Base-by-base conservation (phyloP, 53 echinoderm and acorn worm species). In the Patiria pectinifera region DNA sequence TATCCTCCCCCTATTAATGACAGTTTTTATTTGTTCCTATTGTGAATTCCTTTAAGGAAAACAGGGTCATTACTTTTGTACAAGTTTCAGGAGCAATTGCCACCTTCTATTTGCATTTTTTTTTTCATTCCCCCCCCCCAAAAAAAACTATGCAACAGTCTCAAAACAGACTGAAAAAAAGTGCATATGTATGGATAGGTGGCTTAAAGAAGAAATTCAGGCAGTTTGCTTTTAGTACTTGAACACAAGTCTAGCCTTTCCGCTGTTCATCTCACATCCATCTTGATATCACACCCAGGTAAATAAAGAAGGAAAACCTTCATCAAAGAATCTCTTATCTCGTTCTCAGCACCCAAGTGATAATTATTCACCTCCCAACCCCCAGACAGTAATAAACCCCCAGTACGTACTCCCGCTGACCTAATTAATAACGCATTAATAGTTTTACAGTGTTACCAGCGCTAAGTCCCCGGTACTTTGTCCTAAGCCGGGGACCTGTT, bases 361-460 rank as follows among this genome's bases (percentile, higher is more conserved):
- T 87, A 87, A 87, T 87, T 78, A 35, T 87, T 53, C 77, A 87
- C 59, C 77, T 87, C 87, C 87, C 78, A 61, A 60, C 12, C 8
- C 78, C 77, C 9, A 87, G 87, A 87, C 87, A 87, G 76, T 76
- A 53, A 14, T 87, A 87, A 87, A 74, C 58, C 86, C 87, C 60
- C 49, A 26, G 61, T 78, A 87, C 76, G 61, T 78, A 87, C 76
- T 61, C 78, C 87, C 44, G 61, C 78, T 87, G 87, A 87, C 87
- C 87, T 87, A 87, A 87, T 87, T 87, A 87, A 77, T 76, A 87
- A 87, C 78, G 76, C 8, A 45, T 58, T 87, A 72, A 87, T 87
- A 78, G 78, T 87, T 74, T 74, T 74, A 74, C 19, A 74, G 74
- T 24, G 59, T 87, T 87, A 87, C 87, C 87, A 77, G 48, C 78